A percentile compares a stretch with the other conserved stretches of the same genome.
These are phyloP conservation scores for Allobates femoralis DNA, from an alignment of 2,797 vertebrate species.

Conservation along the genomic window DNA sequence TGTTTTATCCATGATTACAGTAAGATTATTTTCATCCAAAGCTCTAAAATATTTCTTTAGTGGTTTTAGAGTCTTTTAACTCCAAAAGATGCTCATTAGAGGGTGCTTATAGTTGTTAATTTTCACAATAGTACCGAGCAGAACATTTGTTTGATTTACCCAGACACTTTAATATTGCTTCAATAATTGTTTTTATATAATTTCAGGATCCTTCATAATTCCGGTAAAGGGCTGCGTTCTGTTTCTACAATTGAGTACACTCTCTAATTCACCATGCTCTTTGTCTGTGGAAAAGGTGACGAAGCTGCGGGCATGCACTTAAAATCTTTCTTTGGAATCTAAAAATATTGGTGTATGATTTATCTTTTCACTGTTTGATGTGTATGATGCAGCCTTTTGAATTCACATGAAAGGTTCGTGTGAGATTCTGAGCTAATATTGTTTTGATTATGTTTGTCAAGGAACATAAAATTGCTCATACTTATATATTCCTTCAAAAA, in stretches of 20 bases:
- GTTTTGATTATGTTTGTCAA: neutral
- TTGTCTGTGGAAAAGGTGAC: slow-evolving; percentile 4
- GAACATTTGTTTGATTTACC: slow-evolving; percentile 21
- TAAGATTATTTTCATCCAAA: slow-evolving; percentile 33
- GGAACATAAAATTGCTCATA: neutral
- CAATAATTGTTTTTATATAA: slow-evolving; percentile 33
- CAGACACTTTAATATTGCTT: slow-evolving; percentile 27
- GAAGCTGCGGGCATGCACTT: neutral
- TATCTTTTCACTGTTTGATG: slow-evolving; percentile 8
- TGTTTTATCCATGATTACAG: slow-evolving; percentile 21
- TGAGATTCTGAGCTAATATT: neutral
- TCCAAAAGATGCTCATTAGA: slow-evolving; percentile 15
- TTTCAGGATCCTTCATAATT: slow-evolving; percentile 2
- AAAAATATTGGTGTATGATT: neutral
- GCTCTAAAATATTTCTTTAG: slow-evolving; percentile 7
- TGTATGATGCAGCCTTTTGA: neutral
- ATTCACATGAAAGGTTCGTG: neutral
- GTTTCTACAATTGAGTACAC: neutral
- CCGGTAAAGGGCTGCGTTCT: neutral
- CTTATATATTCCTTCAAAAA: neutral
- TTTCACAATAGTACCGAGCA: slow-evolving; percentile 31
- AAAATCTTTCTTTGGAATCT: slow-evolving; percentile 22
- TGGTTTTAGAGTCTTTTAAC: slow-evolving; percentile 15
- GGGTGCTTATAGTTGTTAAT: neutral
- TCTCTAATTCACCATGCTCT: slow-evolving; percentile 21